Conservation (phyloP, 2,888 invertebrate genomes). For the Elysia crispata region DNA sequence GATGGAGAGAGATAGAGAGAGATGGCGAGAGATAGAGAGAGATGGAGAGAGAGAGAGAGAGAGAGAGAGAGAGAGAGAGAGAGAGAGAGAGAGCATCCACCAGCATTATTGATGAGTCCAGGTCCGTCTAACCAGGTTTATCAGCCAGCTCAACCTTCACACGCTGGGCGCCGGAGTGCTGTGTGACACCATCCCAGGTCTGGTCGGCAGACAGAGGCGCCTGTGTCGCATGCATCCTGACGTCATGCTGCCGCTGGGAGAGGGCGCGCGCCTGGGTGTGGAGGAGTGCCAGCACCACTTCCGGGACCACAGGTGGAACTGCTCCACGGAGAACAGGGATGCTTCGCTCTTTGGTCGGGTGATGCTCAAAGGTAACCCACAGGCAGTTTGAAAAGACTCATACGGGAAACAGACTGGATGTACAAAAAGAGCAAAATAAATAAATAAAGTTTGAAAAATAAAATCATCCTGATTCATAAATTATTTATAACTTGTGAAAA, state of each 20-base stretch:
- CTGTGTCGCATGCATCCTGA: constrained; percentile 76
- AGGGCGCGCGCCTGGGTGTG: constrained; percentile 76
- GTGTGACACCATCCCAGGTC: constrained; percentile 78
- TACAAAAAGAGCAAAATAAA: too few relatives aligned
- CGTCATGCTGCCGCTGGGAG: constrained; percentile 75
- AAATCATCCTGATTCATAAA: too few relatives aligned
- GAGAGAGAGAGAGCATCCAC: constrained; percentile 38
- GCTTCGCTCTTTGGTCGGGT: constrained; percentile 78
- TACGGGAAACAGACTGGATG: too few relatives aligned
- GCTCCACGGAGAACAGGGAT: constrained; percentile 70
- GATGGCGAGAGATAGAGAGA: too few relatives aligned
- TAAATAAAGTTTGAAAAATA: too few relatives aligned
- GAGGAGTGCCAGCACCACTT: constrained; percentile 77
- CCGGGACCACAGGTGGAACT: constrained; percentile 76
- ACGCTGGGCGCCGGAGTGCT: constrained; percentile 73
- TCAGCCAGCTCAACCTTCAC: constrained; percentile 75
- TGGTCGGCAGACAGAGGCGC: constrained; percentile 75
- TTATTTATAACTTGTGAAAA: too few relatives aligned
- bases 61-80: constrained; percentile 34
- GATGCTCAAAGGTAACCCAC: constrained; percentile 77
- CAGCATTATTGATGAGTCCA: too few relatives aligned
- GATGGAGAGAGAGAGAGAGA: background rate
- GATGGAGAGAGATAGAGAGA: too few relatives aligned
- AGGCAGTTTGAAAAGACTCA: too few relatives aligned
- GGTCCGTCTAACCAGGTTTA: too few relatives aligned